Percentiles rank a stretch among this genome's conserved stretches.
Conservation (phyloP, 2,888 invertebrate genomes). For the Pachymerium ferrugineum region DNA sequence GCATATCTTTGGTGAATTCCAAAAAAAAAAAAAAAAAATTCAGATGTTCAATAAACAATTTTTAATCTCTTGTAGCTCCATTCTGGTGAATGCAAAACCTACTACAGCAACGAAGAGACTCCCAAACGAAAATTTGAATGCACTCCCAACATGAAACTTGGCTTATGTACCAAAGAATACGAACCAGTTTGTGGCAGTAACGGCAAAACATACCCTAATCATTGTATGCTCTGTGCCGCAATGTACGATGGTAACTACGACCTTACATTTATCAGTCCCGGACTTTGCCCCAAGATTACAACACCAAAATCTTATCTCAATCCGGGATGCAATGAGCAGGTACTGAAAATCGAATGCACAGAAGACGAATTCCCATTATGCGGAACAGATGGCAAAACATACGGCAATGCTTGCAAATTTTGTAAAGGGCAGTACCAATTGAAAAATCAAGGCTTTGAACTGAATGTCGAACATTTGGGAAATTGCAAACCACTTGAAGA, state of each 20-base stretch:
- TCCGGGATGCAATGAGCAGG: background rate
- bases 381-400: background rate
- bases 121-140: background rate
- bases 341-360: background rate
- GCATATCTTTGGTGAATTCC: no score
- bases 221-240: background rate
- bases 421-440: background rate
- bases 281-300: no score
- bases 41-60: background rate
- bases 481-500: background rate
- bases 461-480: background rate
- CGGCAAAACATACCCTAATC: background rate
- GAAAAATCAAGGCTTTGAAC: background rate
- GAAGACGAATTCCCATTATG: background rate
- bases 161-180: background rate
- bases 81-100: no score
- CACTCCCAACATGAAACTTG: background rate
- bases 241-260: background rate
- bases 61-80: background rate
- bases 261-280: background rate
- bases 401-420: background rate
- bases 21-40: background rate
- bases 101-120: no score
- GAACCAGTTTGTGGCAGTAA: background rate
- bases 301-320: background rate